phyloP scores from a whole-genome alignment of 2,888 invertebrate genomes.

The Cerastis leucographa region DNA sequence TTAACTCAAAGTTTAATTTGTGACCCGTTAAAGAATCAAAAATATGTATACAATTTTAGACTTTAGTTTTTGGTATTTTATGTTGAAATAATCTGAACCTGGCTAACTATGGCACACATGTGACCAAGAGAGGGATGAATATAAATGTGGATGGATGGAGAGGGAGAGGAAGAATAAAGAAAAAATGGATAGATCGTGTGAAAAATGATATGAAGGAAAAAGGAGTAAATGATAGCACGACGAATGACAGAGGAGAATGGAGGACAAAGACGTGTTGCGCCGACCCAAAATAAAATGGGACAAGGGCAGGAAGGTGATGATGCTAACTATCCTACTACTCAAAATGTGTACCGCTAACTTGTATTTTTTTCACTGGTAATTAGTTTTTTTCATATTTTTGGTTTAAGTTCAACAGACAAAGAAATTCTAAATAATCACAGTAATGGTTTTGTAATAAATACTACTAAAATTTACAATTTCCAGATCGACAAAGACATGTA shows the following conservation, averaged over 20 bases:
- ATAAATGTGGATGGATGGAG: too few species aligned
- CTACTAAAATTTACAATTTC: slow-evolving; percentile 32
- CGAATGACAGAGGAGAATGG: too few species aligned
- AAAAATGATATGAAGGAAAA: too few species aligned
- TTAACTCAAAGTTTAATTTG: not conserved
- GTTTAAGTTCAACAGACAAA: not conserved
- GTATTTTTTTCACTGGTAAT: not conserved
- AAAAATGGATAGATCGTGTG: too few species aligned
- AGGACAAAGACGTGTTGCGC: too few species aligned
- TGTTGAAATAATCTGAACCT: not conserved
- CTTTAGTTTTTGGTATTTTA: not conserved
- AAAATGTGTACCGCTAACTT: not conserved
- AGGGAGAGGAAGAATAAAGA: too few species aligned
- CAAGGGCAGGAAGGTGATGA: too few species aligned
- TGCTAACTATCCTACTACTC: not conserved
- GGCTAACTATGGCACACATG: too few species aligned
- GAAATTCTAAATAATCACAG: not conserved
- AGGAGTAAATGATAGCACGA: too few species aligned
- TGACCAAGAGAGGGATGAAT: too few species aligned
- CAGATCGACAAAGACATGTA: slow-evolving; percentile 94
- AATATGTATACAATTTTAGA: not conserved
- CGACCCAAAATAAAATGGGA: too few species aligned
- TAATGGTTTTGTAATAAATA: not conserved
- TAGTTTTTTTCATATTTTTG: not conserved
- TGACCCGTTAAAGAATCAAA: not conserved